These are phyloP conservation scores for Antennarius maculatus DNA, from an alignment of 2,797 vertebrate species.

Conservation along the genomic window DNA sequence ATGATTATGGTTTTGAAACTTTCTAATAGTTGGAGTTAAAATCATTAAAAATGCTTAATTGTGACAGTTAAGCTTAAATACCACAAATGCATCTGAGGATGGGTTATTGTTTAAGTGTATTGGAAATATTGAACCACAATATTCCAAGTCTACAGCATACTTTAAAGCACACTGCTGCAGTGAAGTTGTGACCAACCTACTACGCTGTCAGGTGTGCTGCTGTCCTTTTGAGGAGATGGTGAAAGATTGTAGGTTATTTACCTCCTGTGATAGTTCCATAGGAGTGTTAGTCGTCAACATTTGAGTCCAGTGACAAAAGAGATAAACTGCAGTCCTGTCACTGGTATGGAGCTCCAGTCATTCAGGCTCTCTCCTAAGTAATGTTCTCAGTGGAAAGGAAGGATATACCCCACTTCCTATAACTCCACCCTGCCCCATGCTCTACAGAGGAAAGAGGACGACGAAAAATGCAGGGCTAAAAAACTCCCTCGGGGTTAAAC, in stretches of 20 bases:
- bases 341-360: conserved; percentile 13
- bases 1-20: background rate
- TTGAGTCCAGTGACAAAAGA: conserved; percentile 6
- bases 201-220: conserved; percentile 11
- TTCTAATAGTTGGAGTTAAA: conserved; percentile 26
- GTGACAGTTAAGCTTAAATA: conserved; percentile 9
- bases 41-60: conserved; percentile 36
- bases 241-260: conserved; percentile 27
- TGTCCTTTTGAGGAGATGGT: conserved; percentile 2
- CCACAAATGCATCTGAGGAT: conserved; percentile 33
- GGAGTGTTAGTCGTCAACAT: conserved; percentile 15
- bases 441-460: conserved; percentile 68
- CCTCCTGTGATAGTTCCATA: conserved; percentile 31
- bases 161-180: conserved; percentile 20
- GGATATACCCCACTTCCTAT: conserved; percentile 80
- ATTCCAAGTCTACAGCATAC: conserved; percentile 14
- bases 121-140: conserved; percentile 6
- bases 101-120: conserved; percentile 10
- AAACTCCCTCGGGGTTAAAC: conserved; percentile 52
- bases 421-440: conserved; percentile 66
- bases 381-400: conserved; percentile 74
- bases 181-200: conserved; percentile 13
- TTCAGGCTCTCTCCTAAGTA: conserved; percentile 55
- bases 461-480: conserved; percentile 57
- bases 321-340: conserved; percentile 22